Conservation (phyloP, 2,113 vertebrate species). For the Rhadina sibilatrix region DNA sequence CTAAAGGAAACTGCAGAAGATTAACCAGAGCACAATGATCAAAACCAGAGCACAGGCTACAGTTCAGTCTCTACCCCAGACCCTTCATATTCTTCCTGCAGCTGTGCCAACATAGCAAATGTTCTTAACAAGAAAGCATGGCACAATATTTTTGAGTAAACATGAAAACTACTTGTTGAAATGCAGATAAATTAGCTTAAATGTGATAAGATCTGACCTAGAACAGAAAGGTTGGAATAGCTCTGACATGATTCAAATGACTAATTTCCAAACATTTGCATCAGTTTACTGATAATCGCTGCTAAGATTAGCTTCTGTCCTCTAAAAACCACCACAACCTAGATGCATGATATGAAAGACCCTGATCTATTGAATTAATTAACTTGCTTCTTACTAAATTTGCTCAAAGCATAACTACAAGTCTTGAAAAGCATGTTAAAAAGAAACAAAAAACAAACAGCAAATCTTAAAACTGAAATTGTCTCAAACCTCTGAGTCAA, state of each 20-base stretch:
- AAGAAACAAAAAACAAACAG: neutral
- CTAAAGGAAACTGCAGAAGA: neutral
- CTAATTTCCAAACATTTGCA: constrained; percentile 32
- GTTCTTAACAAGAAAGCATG: neutral
- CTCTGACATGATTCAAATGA: constrained; percentile 4
- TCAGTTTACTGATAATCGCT: neutral
- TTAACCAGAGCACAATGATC: neutral
- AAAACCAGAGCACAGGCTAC: neutral
- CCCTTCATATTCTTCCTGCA: neutral
- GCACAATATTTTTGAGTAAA: neutral
- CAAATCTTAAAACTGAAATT: neutral
- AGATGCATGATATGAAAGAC: neutral
- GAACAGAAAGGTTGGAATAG: constrained; percentile 15
- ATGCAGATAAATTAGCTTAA: neutral
- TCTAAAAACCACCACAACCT: neutral
- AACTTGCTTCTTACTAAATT: neutral
- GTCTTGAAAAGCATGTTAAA: neutral
- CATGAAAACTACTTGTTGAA: neutral
- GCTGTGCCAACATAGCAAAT: neutral
- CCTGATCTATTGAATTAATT: neutral
- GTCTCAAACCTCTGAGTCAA: neutral
- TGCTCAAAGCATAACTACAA: neutral
- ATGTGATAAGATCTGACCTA: constrained; percentile 18
- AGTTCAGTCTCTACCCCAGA: neutral
- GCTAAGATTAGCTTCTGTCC: neutral